Evolutionary conservation across 2,888 invertebrate species (phyloP).

Genomic region (Dorcus hopei): DNA sequence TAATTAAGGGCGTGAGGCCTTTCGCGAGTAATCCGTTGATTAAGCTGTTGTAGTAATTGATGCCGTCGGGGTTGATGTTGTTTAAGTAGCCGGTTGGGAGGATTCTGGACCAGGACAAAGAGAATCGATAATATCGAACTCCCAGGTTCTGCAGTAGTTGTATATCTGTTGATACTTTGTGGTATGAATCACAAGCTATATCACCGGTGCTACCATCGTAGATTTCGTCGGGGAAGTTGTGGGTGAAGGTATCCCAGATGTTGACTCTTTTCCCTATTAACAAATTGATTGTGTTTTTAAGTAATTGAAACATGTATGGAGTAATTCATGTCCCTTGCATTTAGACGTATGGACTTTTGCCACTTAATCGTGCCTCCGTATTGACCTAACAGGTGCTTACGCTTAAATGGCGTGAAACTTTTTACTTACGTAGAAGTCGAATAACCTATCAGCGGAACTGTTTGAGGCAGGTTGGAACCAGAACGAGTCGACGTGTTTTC

Average conservation of each 20-base stretch:
- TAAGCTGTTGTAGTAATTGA: conserved; percentile 62
- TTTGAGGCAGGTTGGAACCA: conserved; percentile 53
- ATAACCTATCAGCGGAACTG: conserved; percentile 49
- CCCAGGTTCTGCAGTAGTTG: conserved; percentile 55
- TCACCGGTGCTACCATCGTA: conserved; percentile 58
- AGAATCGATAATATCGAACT: conserved; percentile 58
- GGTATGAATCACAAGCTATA: conserved; percentile 65
- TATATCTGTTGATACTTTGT: conserved; percentile 61
- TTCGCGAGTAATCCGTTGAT: conserved; percentile 55
- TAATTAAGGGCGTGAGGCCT: conserved; percentile 57
- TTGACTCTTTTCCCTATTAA: conserved; percentile 59
- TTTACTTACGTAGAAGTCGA: conserved; percentile 58
- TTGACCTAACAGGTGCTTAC: too few relatives aligned
- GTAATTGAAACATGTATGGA: too few relatives aligned
- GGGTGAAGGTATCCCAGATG: conserved; percentile 68
- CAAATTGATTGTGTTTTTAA: too few relatives aligned
- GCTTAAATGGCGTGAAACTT: conserved; percentile 39
- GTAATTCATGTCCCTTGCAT: too few relatives aligned
- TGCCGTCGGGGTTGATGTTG: conserved; percentile 57
- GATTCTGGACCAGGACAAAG: conserved; percentile 66
- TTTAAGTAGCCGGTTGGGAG: conserved; percentile 57
- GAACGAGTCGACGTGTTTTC: conserved; percentile 44
- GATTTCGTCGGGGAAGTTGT: conserved; percentile 52
- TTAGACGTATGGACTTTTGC: too few relatives aligned
- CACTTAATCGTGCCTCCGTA: too few relatives aligned